Percentiles rank a stretch among this genome's conserved stretches.
Conservation (phyloP, 2,113 vertebrate genomes). For the Etheostoma spectabile region DNA sequence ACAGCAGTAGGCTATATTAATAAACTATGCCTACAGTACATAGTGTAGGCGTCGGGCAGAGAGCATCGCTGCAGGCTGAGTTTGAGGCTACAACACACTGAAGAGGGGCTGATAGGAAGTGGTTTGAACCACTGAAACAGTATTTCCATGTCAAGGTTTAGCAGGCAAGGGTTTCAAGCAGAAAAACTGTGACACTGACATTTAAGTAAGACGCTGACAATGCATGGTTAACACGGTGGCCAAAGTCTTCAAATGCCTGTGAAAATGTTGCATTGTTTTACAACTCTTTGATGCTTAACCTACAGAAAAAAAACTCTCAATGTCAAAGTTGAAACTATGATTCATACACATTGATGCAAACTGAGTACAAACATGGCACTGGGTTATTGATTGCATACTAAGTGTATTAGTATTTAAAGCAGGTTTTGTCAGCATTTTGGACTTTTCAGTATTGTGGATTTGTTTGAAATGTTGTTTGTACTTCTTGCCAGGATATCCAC, state of each 20-base stretch:
- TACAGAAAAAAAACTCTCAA: neutral
- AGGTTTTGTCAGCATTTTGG: neutral
- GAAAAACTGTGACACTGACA: conserved; percentile 37
- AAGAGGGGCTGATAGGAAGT: conserved; percentile 62
- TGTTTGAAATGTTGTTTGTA: neutral
- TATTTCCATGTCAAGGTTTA: neutral
- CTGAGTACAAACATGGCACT: neutral
- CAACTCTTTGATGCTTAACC: neutral
- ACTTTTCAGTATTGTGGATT: neutral
- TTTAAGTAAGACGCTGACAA: conserved; percentile 28
- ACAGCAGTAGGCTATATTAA: neutral
- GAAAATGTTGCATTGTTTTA: neutral
- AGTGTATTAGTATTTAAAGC: neutral
- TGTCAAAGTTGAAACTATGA: neutral
- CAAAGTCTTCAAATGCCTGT: neutral
- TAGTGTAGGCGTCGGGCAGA: neutral
- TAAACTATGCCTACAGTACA: neutral
- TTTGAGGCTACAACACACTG: neutral
- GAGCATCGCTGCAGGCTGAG: neutral
- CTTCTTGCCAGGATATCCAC: neutral
- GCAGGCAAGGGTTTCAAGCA: conserved; percentile 29
- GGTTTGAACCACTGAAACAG: conserved; percentile 57
- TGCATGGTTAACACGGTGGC: conserved; percentile 14
- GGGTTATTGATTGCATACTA: neutral
- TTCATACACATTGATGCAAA: neutral